Percentiles rank a stretch among this genome's conserved stretches.
phyloP scores from a whole-genome alignment of 2,797 vertebrate species.

The Selene dorsalis region DNA sequence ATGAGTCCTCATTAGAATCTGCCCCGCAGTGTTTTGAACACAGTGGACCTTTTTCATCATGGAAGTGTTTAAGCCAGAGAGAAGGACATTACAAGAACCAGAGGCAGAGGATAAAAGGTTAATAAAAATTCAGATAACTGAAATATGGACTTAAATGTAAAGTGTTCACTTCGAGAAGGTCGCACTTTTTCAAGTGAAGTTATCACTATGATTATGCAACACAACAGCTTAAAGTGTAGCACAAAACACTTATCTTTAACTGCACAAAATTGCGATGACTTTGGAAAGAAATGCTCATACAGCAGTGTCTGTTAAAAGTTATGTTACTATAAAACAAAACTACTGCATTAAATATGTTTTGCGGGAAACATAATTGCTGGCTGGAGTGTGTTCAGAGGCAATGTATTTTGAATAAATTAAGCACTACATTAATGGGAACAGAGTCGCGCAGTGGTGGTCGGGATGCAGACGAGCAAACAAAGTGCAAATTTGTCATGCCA shows the following conservation, averaged over 20 bases:
- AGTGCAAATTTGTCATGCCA: background rate
- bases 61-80: constrained; percentile 8
- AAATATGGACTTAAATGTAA: background rate
- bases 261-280: background rate
- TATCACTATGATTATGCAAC: background rate
- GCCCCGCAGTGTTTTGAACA: constrained; percentile 36
- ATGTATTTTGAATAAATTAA: background rate
- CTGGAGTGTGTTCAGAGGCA: background rate
- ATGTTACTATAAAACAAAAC: background rate
- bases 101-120: constrained; percentile 11
- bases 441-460: background rate
- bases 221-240: background rate
- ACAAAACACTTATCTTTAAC: background rate
- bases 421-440: background rate
- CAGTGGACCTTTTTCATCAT: constrained; percentile 16
- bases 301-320: background rate
- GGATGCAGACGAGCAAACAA: background rate
- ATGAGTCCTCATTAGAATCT: constrained; percentile 25
- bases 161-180: background rate
- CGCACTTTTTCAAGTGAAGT: background rate
- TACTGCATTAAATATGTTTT: background rate
- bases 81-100: constrained; percentile 9
- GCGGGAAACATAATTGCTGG: background rate
- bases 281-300: background rate
- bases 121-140: background rate